Evolutionary conservation across 2,113 vertebrate genomes (phyloP), one percentile per base, ranked within the genome.

Genomic region (Eonycteris spelaea): DNA sequence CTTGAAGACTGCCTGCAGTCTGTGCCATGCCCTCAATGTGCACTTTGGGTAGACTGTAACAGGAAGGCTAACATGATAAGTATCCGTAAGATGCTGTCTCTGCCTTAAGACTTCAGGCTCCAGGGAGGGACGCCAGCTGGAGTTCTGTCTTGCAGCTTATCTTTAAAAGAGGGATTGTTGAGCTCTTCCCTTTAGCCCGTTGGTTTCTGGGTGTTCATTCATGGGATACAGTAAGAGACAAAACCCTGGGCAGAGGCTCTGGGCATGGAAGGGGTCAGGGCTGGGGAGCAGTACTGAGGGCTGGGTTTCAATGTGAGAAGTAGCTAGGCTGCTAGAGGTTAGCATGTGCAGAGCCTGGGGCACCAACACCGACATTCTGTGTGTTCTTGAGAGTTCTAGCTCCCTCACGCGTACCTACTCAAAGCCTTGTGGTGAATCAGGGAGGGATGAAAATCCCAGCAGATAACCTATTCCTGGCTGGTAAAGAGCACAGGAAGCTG

Each of bases 101-200:
- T 82, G 77, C 18, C 43, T 61, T 55, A 53, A 53, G 43, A 84
- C 40, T 38, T 59, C 75, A 63, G 71, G 45, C 38, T 87, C 48
- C 70, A 70, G 82, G 30, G 35, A 33, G 3, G 61, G 68, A 38
- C 0, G 7, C 35, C 80, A 43, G 79, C 53, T 61, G 80, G 68
- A 82, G 70, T 30, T 57, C 30, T 45, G 71, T 86, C 71, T 83
- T 38, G 45, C 19, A 74, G 15, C 8, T 0, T 35, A 10, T 75
- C 63, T 63, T 74, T 87, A 57, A 78, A n/a, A 74, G 21, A 15
- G 12, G 48, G 55, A 18, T 28, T n/a, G 5, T 18, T 35, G 84
- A 3, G 30, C 7, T 28, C 13, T 71, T n/a, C 8, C 4, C 0
- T 28, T 21, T 21, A 53, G 8, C 24, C 6, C 0, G 1, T 0